A percentile compares a stretch with the other conserved stretches of the same genome.
Conservation (phyloP, 2,888 invertebrate species). For the Hedya salicella region DNA sequence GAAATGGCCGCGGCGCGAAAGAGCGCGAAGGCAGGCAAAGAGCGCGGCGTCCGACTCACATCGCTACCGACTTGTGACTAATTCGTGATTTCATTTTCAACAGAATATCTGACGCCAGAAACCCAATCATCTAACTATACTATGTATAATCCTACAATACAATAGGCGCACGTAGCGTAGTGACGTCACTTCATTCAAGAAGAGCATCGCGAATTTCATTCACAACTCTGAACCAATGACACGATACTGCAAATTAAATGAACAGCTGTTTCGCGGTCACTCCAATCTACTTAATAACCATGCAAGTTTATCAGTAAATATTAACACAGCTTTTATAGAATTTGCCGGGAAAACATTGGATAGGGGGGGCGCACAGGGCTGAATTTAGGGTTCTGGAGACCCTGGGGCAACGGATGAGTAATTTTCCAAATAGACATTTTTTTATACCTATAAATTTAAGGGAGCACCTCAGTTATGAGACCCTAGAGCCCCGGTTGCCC, state of each 20-base stretch:
- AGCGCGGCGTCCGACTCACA: constrained; percentile 78
- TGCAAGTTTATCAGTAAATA: no score
- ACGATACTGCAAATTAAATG: constrained; percentile 13
- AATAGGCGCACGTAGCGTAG: constrained; percentile 53
- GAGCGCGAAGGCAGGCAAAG: constrained; percentile 67
- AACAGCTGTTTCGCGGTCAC: constrained; percentile 20
- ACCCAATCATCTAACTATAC: constrained; percentile 65
- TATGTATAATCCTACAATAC: constrained; percentile 49
- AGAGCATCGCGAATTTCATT: constrained; percentile 66
- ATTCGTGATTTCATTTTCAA: constrained; percentile 69
- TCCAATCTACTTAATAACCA: background rate
- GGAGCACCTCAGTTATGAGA: no score
- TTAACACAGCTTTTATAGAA: no score
- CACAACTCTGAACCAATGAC: constrained; percentile 47
- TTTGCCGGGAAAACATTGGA: no score
- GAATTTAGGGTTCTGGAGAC: no score
- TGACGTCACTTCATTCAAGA: constrained; percentile 81
- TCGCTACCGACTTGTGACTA: constrained; percentile 83
- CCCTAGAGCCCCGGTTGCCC: no score
- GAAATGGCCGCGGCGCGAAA: constrained; percentile 70
- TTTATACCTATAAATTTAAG: no score
- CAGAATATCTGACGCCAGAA: constrained; percentile 74
- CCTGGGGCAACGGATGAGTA: no score
- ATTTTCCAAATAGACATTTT: no score
- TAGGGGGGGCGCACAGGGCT: no score